Conservation (phyloP, 2,113 vertebrate species). For the Pantherophis guttatus region DNA sequence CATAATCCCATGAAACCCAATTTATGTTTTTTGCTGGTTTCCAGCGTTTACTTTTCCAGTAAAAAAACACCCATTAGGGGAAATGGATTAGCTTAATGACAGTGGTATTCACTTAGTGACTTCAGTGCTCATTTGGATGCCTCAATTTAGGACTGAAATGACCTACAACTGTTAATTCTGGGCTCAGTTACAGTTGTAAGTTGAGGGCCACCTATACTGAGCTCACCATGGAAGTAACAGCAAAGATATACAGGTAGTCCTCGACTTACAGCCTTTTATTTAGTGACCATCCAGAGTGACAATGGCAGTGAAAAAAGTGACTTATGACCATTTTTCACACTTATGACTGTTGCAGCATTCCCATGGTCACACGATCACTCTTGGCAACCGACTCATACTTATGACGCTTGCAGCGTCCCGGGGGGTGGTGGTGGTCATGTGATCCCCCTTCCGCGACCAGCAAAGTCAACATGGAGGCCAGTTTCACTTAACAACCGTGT, state of each 20-base stretch:
- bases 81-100: not conserved
- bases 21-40: not conserved
- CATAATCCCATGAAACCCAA: not conserved
- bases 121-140: not conserved
- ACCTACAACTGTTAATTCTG: not conserved
- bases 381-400: not conserved
- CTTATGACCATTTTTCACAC: not conserved
- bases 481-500: not conserved
- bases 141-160: not conserved
- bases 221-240: not conserved
- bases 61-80: not conserved
- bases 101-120: not conserved
- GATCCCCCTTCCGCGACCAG: not conserved
- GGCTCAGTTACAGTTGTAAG: not conserved
- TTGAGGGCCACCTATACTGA: not conserved
- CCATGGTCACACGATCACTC: not conserved
- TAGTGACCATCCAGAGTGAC: not conserved
- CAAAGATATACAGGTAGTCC: not conserved
- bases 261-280: not conserved
- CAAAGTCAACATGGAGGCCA: not conserved
- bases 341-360: not conserved
- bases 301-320: not conserved
- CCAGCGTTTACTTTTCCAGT: not conserved
- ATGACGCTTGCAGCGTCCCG: not conserved
- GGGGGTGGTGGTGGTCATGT: not conserved